Conservation (phyloP, 2,113 vertebrate species). For the Megaptera novaeangliae region DNA sequence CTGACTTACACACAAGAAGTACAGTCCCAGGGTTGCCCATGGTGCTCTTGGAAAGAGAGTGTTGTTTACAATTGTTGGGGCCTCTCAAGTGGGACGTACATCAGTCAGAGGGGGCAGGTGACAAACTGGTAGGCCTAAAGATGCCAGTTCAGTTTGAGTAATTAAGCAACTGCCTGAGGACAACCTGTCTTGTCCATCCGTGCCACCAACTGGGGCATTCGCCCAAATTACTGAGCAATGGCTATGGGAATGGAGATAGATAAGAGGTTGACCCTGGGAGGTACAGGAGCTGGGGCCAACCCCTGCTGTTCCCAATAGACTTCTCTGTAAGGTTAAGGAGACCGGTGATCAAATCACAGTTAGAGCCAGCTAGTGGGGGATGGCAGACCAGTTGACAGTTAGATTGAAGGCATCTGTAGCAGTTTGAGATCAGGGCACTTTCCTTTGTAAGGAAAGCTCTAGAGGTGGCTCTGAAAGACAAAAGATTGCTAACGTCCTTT, state of each 20-base stretch:
- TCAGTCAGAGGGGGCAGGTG: not conserved
- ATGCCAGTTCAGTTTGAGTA: not conserved
- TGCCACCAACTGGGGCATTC: not conserved
- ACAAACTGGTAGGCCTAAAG: not conserved
- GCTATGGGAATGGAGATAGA: not conserved
- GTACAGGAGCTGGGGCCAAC: not conserved
- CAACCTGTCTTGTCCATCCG: not conserved
- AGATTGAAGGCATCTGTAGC: not conserved
- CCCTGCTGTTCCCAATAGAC: not conserved
- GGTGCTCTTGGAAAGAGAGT: not conserved
- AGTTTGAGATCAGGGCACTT: not conserved
- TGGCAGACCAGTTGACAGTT: rapidly evolving
- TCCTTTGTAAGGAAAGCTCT: not conserved
- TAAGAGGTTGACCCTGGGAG: not conserved
- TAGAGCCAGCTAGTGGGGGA: not conserved
- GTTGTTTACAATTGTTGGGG: not conserved
- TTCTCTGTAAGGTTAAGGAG: not conserved
- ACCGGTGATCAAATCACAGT: not conserved
- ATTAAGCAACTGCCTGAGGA: not conserved
- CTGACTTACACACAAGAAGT: not conserved
- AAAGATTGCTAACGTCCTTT: not conserved
- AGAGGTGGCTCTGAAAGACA: not conserved
- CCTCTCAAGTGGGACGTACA: not conserved
- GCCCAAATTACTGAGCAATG: not conserved
- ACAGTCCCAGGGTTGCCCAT: not conserved